Conservation (phyloP, 1,140 invertebrate species). For the Aphelenchoides fujianensis region DNA sequence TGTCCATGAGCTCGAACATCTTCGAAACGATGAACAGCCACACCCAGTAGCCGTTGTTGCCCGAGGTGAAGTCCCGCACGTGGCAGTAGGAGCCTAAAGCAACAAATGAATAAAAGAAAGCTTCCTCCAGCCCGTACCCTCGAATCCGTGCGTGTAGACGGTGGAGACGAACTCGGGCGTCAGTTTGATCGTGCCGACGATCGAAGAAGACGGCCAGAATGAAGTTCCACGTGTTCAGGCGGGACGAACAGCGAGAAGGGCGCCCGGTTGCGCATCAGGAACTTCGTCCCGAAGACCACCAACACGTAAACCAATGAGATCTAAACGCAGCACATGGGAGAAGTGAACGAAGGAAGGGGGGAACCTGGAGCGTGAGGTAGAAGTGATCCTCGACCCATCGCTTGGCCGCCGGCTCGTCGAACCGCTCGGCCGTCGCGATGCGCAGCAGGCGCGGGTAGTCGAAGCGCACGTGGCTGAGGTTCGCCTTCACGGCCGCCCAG, state of each 20-base stretch:
- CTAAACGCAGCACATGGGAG: too few relatives aligned
- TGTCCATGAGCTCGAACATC: slow-evolving; percentile 60
- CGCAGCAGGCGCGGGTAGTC: slow-evolving; percentile 22
- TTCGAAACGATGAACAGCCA: slow-evolving; percentile 61
- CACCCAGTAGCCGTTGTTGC: slow-evolving; percentile 60
- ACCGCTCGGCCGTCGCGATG: slow-evolving; percentile 36
- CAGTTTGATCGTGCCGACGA: slow-evolving; percentile 78
- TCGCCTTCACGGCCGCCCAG: slow-evolving; percentile 19
- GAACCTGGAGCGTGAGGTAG: slow-evolving; percentile 51
- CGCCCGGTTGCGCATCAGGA: slow-evolving; percentile 83
- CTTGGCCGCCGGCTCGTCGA: slow-evolving; percentile 48
- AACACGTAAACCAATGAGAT: slow-evolving; percentile 79
- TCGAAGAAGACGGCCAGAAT: slow-evolving; percentile 85
- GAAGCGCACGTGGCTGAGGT: slow-evolving; percentile 21
- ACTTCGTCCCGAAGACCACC: slow-evolving; percentile 87
- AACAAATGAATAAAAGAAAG: too few relatives aligned
- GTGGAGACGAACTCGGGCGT: slow-evolving; percentile 86
- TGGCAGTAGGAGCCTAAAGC: slow-evolving; percentile 73
- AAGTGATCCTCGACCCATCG: slow-evolving; percentile 53
- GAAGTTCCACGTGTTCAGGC: slow-evolving; percentile 85
- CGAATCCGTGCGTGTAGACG: slow-evolving; percentile 78
- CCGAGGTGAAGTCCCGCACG: slow-evolving; percentile 69
- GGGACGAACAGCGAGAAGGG: slow-evolving; percentile 80
- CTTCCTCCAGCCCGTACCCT: slow-evolving; percentile 31
- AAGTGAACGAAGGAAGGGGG: too few relatives aligned